phyloP scores from a whole-genome alignment of 1,140 invertebrate genomes.

The Hylyphantes graminicola region DNA sequence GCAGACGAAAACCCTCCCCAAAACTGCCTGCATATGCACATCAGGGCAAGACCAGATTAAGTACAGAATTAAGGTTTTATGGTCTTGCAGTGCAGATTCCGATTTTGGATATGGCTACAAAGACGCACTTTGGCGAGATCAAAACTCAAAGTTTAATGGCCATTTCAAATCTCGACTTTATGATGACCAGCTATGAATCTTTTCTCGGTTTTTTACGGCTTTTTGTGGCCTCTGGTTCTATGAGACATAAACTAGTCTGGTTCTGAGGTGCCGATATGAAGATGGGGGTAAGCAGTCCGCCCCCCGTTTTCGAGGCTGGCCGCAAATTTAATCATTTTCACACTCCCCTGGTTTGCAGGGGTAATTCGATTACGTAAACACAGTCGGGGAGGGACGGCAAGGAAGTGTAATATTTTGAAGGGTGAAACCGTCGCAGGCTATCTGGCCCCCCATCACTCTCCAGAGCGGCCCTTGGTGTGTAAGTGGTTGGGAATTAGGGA shows the following conservation, averaged over 20 bases:
- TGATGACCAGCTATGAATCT: too few relatives aligned
- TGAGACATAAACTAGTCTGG: too few relatives aligned
- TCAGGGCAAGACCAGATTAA: too few relatives aligned
- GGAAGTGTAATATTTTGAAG: slow-evolving; percentile 48
- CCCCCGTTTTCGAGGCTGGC: slow-evolving; percentile 42
- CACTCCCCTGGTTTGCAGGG: slow-evolving; percentile 26
- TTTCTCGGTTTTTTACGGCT: too few relatives aligned
- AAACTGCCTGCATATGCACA: too few relatives aligned
- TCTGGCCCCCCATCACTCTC: slow-evolving; percentile 43
- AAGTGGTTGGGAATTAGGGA: slow-evolving; percentile 25
- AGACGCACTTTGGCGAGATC: too few relatives aligned
- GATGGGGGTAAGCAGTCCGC: not conserved
- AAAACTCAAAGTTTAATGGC: too few relatives aligned
- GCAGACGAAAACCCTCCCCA: not conserved
- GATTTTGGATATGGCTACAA: too few relatives aligned
- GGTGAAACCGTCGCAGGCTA: slow-evolving; percentile 28
- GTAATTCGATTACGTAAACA: slow-evolving; percentile 53
- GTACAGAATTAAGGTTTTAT: too few relatives aligned
- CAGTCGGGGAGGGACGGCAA: not conserved
- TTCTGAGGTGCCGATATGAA: slow-evolving; percentile 24
- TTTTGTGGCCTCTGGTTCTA: too few relatives aligned
- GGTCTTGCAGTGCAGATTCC: too few relatives aligned
- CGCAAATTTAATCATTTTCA: slow-evolving; percentile 55
- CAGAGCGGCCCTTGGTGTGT: slow-evolving; percentile 22
- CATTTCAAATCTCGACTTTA: too few relatives aligned